Percentiles rank a stretch among this genome's conserved stretches.
phyloP scores from a whole-genome alignment of 2,888 invertebrate species.

The Polyploca ridens region DNA sequence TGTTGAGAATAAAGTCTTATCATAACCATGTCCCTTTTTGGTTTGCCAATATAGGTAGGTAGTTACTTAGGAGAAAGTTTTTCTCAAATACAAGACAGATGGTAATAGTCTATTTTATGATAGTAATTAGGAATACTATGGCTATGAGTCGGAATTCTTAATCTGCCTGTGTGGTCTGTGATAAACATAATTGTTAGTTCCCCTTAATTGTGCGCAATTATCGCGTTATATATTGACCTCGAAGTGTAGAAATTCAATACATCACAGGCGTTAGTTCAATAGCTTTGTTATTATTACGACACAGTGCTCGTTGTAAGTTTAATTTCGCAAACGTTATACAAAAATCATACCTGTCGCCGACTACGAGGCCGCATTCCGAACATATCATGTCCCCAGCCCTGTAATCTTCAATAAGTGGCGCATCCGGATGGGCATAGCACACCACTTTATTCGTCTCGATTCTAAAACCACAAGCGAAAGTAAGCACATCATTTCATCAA shows the following conservation, averaged over 20 bases:
- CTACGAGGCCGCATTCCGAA: constrained; percentile 99
- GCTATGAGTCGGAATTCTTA: constrained; percentile 16
- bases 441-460: constrained; percentile 91
- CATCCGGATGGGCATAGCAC: constrained; percentile 98
- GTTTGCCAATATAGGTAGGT: no score
- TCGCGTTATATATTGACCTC: constrained; percentile 35
- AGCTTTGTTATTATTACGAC: constrained; percentile 53
- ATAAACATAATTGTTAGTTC: constrained; percentile 28
- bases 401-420: constrained; percentile 98
- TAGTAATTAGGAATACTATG: background rate
- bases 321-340: constrained; percentile 61
- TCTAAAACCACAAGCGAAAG: constrained; percentile 82
- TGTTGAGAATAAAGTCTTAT: no score
- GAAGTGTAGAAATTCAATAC: constrained; percentile 54
- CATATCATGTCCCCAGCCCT: constrained; percentile 99
- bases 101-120: no score
- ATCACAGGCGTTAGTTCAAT: constrained; percentile 46
- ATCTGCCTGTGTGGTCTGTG: constrained; percentile 25
- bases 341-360: constrained; percentile 94
- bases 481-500: constrained; percentile 55
- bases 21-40: no score
- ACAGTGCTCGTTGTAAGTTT: constrained; percentile 49
- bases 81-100: no score
- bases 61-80: no score
- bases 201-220: constrained; percentile 24